Conservation (phyloP, 2,888 invertebrate species). For the Tanytarsus gracilentus region DNA sequence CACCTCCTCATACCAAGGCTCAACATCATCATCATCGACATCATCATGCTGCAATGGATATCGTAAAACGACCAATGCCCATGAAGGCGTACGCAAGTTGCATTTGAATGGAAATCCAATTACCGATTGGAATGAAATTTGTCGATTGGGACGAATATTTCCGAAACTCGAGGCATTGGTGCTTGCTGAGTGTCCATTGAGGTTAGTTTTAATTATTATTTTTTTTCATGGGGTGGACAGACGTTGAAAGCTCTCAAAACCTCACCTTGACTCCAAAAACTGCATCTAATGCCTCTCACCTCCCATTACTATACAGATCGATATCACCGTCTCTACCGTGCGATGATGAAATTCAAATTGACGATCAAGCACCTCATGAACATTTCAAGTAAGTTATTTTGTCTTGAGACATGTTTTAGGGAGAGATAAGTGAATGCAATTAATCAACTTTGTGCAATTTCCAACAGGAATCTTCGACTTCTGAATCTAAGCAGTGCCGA, state of each 20-base stretch:
- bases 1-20: slow-evolving; percentile 22
- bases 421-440: too few species aligned
- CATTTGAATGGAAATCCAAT: slow-evolving; percentile 84
- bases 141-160: slow-evolving; percentile 74
- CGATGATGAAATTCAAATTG: slow-evolving; percentile 1
- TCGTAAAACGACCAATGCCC: slow-evolving; percentile 42
- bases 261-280: too few species aligned
- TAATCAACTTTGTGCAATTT: background rate
- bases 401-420: background rate
- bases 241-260: too few species aligned
- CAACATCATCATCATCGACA: too few species aligned
- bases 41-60: slow-evolving; percentile 25
- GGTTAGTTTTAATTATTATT: slow-evolving; percentile 33
- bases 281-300: background rate
- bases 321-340: slow-evolving; percentile 6
- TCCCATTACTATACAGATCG: background rate
- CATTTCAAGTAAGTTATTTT: slow-evolving; percentile 18
- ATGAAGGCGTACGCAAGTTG: slow-evolving; percentile 63
- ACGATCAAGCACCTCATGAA: slow-evolving; percentile 7
- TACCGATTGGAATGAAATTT: slow-evolving; percentile 74
- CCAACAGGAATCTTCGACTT: slow-evolving; percentile 52
- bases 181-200: slow-evolving; percentile 76
- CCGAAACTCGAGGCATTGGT: slow-evolving; percentile 77
- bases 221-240: too few species aligned
- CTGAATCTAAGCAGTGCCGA: slow-evolving; percentile 78